Evolutionary conservation across 2,888 invertebrate species (phyloP).

Genomic region (Scelioninae gen. 1): DNA sequence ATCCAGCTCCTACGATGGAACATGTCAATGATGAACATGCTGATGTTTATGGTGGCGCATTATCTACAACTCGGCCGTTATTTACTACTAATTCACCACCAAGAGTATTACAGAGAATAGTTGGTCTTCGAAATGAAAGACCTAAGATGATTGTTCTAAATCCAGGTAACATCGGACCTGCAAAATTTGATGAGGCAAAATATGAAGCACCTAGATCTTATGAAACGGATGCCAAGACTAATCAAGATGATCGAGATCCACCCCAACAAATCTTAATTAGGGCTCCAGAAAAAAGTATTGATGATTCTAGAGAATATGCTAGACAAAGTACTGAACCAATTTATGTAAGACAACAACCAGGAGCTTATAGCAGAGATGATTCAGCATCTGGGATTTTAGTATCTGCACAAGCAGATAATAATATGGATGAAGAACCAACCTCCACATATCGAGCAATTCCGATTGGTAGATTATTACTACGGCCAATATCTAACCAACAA

Average conservation of each 20-base stretch:
- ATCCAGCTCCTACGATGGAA: conserved; percentile 85
- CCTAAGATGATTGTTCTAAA: conserved; percentile 77
- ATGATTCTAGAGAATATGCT: conserved; percentile 76
- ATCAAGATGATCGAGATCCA: conserved; percentile 77
- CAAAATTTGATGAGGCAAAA: conserved; percentile 77
- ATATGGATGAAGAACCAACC: conserved; percentile 74
- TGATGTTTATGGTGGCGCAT: conserved; percentile 88
- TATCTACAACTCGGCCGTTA: conserved; percentile 88
- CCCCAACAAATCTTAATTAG: conserved; percentile 77
- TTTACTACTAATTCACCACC: conserved; percentile 88
- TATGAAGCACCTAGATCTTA: conserved; percentile 76
- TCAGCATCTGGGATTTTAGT: conserved; percentile 77
- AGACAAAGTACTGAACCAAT: conserved; percentile 78
- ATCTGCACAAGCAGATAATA: conserved; percentile 69
- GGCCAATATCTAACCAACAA: conserved; percentile 75
- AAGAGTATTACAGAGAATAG: conserved; percentile 84
- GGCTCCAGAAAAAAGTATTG: conserved; percentile 58
- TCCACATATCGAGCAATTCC: conserved; percentile 75
- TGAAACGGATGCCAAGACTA: conserved; percentile 77
- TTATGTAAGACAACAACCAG: conserved; percentile 78
- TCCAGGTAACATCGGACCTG: conserved; percentile 77
- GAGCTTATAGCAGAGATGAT: conserved; percentile 77
- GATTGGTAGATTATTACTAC: conserved; percentile 75
- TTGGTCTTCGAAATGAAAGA: conserved; percentile 75
- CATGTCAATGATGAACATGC: conserved; percentile 88